A percentile compares a stretch with the other conserved stretches of the same genome.
phyloP scores from a whole-genome alignment of 2,888 invertebrate species.

The Teleogryllus oceanicus region DNA sequence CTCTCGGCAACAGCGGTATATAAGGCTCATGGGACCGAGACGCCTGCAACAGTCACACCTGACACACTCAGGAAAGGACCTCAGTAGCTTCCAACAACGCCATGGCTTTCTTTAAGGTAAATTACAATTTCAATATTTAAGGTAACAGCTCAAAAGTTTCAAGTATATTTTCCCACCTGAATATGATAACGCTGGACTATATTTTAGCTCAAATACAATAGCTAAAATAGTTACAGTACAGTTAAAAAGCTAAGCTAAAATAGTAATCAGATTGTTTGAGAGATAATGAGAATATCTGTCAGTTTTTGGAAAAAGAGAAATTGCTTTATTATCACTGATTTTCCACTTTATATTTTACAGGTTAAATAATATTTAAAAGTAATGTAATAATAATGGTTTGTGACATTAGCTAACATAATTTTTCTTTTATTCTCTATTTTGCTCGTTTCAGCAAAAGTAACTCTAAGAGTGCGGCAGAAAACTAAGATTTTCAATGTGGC shows the following conservation, averaged over 20 bases:
- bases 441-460: too few species aligned
- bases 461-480: too few species aligned
- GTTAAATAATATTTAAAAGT: background rate
- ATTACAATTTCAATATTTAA: too few species aligned
- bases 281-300: background rate
- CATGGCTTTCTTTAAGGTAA: constrained; percentile 5
- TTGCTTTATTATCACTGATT: background rate
- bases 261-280: background rate
- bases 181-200: background rate
- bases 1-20: background rate
- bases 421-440: too few species aligned
- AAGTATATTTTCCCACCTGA: background rate
- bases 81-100: background rate
- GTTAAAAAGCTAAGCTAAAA: too few species aligned
- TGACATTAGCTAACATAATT: background rate
- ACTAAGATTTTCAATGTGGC: too few species aligned
- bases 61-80: too few species aligned
- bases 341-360: background rate
- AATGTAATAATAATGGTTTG: background rate
- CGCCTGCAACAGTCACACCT: background rate
- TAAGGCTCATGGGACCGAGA: background rate
- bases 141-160: too few species aligned
- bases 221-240: background rate
- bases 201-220: background rate
- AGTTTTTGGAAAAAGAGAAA: background rate